Evolutionary conservation across 2,888 invertebrate species (phyloP), one percentile per base, ranked within the genome.

Genomic region (Lasius platythorax): DNA sequence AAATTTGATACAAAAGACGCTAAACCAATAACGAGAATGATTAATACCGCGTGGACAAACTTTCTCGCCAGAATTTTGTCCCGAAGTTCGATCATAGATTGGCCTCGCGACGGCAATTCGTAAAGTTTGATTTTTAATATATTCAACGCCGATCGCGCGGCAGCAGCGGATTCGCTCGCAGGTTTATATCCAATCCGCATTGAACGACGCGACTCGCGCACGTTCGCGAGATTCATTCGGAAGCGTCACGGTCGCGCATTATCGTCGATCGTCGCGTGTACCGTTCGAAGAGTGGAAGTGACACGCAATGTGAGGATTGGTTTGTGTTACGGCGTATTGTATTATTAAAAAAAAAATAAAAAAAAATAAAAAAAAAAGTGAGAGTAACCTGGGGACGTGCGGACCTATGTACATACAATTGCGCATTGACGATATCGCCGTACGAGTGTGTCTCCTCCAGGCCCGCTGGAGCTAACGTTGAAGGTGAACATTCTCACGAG

Each of bases 221-320:
- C 40, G 23, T 67, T 23, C 37, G 15, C 12, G 12, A 58, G 8
- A 53, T 56, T 23, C 64, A 23, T 28, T 30, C 18, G 53, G 76
- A 46, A 75, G 75, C 28, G 63, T 46, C 64, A 30, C 46, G 28
- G 18, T 50, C 30, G 72, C 72, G 23, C 50, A 56, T 72, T 58
- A 30, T 58, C 56, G 40, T 66, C 40, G 78, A 30, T 58, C 56
- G 40, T 66, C 40, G 78, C 78, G 78, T 56, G 67, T 43, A n/a
- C 37, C 40, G 43, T 67, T 30, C 43, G 43, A 18, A 9, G 40
- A 56, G 40, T 33, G n/a, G 5, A n/a, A 70, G 61, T 56, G 53
- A 40, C 53, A 28, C 40, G 72, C 56, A 56, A 68, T 15, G 56
- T 53, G 56, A 68, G 78, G 40, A 43, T 78, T 40, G 11, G 68